A percentile compares a stretch with the other conserved stretches of the same genome.
These are phyloP conservation scores for Temnothorax longispinosus DNA, from an alignment of 1,140 invertebrate species.

Conservation along the genomic window DNA sequence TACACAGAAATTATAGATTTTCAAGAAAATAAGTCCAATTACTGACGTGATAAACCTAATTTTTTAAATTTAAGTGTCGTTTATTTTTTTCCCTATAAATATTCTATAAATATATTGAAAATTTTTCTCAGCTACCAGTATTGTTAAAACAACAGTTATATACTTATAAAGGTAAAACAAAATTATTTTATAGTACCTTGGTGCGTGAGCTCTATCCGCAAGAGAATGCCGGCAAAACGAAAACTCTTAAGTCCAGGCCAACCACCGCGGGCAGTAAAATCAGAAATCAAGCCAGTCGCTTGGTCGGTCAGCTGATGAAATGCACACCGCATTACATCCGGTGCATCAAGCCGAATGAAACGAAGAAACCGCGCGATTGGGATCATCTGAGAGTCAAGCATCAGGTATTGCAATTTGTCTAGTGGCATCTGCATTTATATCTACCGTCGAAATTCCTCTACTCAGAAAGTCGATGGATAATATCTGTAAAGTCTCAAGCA, in stretches of 20 bases:
- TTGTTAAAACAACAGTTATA: neutral
- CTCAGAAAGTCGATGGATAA: neutral
- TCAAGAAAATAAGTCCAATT: neutral
- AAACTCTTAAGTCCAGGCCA: slow-evolving; percentile 88
- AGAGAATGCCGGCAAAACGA: slow-evolving; percentile 82
- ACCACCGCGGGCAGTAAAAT: slow-evolving; percentile 92
- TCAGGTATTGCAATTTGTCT: slow-evolving; percentile 73
- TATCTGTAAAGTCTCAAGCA: neutral
- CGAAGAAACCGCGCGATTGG: slow-evolving; percentile 91
- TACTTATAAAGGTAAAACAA: neutral
- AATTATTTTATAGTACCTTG: slow-evolving; percentile 86
- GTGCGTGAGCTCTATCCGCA: slow-evolving; percentile 89
- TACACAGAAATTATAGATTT: neutral
- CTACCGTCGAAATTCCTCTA: neutral
- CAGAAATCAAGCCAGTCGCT: slow-evolving; percentile 90
- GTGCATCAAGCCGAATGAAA: slow-evolving; percentile 93
- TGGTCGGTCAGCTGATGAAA: slow-evolving; percentile 90
- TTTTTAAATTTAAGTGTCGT: neutral
- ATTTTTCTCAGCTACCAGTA: neutral
- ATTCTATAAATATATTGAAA: neutral
- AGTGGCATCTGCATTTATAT: neutral
- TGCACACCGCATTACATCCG: slow-evolving; percentile 92
- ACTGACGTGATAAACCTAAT: neutral
- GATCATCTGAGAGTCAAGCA: slow-evolving; percentile 89
- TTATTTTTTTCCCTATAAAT: neutral